These are phyloP conservation scores for Orientallactaga bullata DNA, from an alignment of 2,113 vertebrate species.

Conservation along the genomic window DNA sequence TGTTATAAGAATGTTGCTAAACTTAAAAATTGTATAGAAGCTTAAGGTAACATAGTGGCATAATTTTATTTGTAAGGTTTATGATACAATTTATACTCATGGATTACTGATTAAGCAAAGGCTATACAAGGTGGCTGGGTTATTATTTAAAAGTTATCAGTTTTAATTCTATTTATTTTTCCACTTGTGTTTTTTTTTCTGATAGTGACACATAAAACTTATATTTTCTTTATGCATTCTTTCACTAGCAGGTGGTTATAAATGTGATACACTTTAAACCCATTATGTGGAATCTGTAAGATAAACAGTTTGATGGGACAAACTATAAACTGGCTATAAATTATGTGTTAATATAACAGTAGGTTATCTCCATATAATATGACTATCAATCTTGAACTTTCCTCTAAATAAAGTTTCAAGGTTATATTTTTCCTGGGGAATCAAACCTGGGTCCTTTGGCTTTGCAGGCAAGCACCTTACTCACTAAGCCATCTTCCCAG, in stretches of 20 bases:
- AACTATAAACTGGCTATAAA: background rate
- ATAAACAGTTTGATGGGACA: background rate
- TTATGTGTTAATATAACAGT: background rate
- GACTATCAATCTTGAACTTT: background rate
- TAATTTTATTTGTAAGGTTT: background rate
- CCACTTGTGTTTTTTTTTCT: background rate
- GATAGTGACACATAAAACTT: background rate
- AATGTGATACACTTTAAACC: background rate
- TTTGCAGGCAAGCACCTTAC: no score
- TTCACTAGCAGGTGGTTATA: conserved; percentile 14
- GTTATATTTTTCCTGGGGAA: no score
- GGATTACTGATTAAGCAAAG: background rate
- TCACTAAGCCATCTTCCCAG: no score
- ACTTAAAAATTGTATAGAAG: background rate
- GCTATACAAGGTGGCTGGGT: background rate
- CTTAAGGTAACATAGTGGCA: background rate
- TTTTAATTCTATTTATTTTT: background rate
- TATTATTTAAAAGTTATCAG: background rate
- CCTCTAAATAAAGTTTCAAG: background rate
- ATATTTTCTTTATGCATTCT: background rate
- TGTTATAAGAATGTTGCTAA: background rate
- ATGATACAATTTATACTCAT: background rate
- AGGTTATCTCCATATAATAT: background rate
- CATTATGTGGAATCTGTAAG: background rate
- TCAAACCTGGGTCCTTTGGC: no score